These are phyloP conservation scores for Heliconius hewitsoni DNA, from an alignment of 1,140 invertebrate species.

Conservation along the genomic window DNA sequence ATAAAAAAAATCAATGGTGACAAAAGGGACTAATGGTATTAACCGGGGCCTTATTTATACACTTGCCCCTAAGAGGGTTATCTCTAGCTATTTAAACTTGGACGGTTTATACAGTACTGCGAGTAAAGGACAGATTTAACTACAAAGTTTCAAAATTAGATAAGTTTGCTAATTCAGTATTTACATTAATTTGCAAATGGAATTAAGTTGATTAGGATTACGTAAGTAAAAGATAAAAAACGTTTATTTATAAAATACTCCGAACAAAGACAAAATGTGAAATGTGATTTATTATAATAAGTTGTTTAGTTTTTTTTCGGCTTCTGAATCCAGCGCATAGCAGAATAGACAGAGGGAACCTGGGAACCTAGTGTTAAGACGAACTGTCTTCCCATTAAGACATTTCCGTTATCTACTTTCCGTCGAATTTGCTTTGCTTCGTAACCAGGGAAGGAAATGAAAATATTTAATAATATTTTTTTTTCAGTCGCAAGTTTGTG, in stretches of 20 bases:
- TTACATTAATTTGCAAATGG: background rate
- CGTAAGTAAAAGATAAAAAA: background rate
- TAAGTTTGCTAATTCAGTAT: constrained; percentile 20
- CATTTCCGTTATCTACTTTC: no score
- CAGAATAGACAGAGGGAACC: no score
- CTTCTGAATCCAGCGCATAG: no score
- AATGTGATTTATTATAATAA: background rate
- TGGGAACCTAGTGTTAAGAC: no score
- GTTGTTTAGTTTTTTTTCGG: background rate
- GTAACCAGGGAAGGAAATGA: no score
- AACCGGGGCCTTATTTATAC: constrained; percentile 22
- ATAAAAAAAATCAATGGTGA: background rate
- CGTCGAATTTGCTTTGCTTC: no score
- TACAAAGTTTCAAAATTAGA: constrained; percentile 18
- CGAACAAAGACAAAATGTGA: background rate
- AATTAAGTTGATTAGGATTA: background rate
- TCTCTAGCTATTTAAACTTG: constrained; percentile 32
- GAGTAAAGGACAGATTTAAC: constrained; percentile 22
- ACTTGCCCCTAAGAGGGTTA: constrained; percentile 16
- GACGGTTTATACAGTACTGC: constrained; percentile 5
- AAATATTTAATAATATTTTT: no score
- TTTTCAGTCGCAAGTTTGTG: no score
- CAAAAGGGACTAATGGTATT: constrained; percentile 18
- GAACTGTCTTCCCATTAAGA: background rate
- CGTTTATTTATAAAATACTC: background rate